A percentile compares a stretch with the other conserved stretches of the same genome.
phyloP scores from a whole-genome alignment of 2,797 vertebrate genomes.

The Pogoniulus pusillus region DNA sequence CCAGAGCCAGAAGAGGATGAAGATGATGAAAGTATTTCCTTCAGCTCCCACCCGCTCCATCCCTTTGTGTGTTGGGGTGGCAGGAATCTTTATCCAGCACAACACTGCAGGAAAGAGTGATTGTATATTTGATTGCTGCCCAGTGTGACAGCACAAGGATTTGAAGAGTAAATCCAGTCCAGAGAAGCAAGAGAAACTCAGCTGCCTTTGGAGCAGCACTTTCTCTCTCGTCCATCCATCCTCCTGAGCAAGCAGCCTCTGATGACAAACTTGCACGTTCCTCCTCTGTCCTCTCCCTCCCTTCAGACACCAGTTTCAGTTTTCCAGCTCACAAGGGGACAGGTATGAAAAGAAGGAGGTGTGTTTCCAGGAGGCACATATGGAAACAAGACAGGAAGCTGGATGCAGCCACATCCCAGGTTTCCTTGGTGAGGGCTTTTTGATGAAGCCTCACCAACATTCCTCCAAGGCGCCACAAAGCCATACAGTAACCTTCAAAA shows the following conservation, averaged over 20 bases:
- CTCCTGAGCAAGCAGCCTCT: not conserved
- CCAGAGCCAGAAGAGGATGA: not conserved
- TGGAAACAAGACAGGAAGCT: not conserved
- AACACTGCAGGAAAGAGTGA: not conserved
- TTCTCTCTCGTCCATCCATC: not conserved
- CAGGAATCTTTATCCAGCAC: not conserved
- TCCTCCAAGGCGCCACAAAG: not conserved
- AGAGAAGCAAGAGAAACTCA: not conserved
- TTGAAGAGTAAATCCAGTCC: not conserved
- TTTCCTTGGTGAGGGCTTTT: not conserved
- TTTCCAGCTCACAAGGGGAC: not conserved
- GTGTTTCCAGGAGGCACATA: too few relatives aligned
- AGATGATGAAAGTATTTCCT: not conserved
- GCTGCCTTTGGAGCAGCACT: rapidly evolving
- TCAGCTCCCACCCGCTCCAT: not conserved
- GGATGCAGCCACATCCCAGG: rapidly evolving
- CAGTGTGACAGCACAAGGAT: not conserved
- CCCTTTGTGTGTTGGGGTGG: not conserved
- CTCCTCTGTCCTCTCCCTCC: not conserved
- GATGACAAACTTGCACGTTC: not conserved
- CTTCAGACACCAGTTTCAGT: not conserved
- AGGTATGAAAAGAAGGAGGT: too few relatives aligned
- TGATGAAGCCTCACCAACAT: not conserved
- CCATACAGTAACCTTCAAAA: not conserved
- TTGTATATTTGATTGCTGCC: not conserved